Base-by-base conservation (phyloP, 1,140 invertebrate species). In the Drosophila asahinai region DNA sequence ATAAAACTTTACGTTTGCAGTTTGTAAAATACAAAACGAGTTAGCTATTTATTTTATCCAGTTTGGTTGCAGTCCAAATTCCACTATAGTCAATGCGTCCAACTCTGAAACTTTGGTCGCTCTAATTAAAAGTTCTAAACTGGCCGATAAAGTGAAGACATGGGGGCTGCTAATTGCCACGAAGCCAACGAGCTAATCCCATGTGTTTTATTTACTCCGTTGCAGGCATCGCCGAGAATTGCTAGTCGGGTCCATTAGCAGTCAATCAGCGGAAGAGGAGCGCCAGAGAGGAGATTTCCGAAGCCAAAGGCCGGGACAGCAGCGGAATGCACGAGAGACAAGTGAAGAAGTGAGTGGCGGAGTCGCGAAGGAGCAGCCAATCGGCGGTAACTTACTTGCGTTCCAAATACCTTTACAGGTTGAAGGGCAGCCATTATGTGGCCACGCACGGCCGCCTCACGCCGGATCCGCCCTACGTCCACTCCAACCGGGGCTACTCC, bases 381-480 rank as follows among this genome's bases (percentile, higher is more conserved):
- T 55, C 25, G 38, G 17, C 17, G 25, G 55, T 47, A 79, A 63
- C 51, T 22, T 25, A 47, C 48, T 70, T 61, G 27, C 51, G 19
- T 45, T 76, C 48, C 64, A 55, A 61, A 48, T 40, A 42, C 60
- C 95, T 38, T 51, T 27, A 38, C 60, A 95, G 95, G 94, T 83
- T 95, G 40, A 95, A 95, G 86, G 94, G 92, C 73, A 94, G 95
- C 51, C 94, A 95, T 79, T 95, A 95, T 83, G 94, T 95, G 80
- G 94, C 94, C 42, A 95, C 94, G 43, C 94, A 95, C 67, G 94
- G 94, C 5, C 92, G 93, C 30, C 94, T 94, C 51, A 94, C 94
- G 5, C 94, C 94, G 1, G 94, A 94, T 43, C 94, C 94, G 14
- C 92, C 92, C 19, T 94, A 94, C 55, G 94, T 92, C 6, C 94